These are phyloP conservation scores for Oxycera nigricornis DNA, from an alignment of 2,888 invertebrate genomes.

Conservation along the genomic window DNA sequence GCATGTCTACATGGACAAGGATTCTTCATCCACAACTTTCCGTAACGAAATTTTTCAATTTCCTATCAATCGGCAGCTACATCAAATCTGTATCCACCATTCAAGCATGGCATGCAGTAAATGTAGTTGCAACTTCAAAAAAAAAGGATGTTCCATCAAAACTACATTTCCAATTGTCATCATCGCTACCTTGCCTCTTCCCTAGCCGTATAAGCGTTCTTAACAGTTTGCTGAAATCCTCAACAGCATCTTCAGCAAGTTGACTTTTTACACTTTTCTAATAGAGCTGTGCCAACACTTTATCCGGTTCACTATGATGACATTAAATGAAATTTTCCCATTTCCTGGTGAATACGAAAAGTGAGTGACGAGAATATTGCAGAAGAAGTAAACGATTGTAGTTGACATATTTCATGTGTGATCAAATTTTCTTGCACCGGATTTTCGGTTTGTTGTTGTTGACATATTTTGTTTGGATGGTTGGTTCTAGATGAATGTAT, in stretches of 20 bases:
- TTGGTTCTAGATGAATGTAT: too few relatives aligned
- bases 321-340: constrained; percentile 18
- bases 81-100: constrained; percentile 15
- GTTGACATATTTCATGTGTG: constrained; percentile 24
- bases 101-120: background rate
- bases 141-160: background rate
- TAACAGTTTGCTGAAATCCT: constrained; percentile 25
- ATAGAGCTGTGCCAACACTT: background rate
- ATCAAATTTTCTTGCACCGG: background rate
- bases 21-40: background rate
- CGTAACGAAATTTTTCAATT: constrained; percentile 7
- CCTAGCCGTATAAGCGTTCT: background rate
- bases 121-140: background rate
- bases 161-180: background rate
- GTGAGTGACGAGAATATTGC: background rate
- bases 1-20: background rate
- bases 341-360: constrained; percentile 14
- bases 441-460: too few relatives aligned
- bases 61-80: background rate
- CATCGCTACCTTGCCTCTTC: background rate
- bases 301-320: constrained; percentile 25
- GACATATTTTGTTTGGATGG: too few relatives aligned
- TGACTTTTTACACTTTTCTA: constrained; percentile 5
- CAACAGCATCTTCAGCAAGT: background rate
- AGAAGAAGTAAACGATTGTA: background rate